phyloP scores from a whole-genome alignment of 2,888 invertebrate genomes.

The Atethmia centrago region DNA sequence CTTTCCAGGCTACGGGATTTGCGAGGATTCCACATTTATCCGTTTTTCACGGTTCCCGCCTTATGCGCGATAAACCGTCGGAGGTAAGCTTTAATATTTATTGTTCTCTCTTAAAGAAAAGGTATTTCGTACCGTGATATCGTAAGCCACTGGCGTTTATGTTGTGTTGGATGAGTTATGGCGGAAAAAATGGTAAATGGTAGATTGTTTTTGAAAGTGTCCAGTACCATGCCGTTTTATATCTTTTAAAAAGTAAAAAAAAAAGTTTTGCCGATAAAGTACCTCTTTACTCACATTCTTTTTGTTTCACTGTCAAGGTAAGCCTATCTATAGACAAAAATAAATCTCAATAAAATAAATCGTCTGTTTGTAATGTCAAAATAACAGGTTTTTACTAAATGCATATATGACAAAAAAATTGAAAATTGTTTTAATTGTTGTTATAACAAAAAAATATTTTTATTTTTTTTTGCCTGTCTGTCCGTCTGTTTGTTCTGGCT shows the following conservation, averaged over 20 bases:
- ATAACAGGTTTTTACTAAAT: no score
- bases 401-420: no score
- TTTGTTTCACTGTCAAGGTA: background rate
- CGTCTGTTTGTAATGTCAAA: no score
- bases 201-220: background rate
- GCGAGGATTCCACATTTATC: conserved; percentile 81
- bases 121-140: conserved; percentile 66
- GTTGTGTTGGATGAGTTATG: conserved; percentile 24
- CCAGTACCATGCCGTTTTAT: no score
- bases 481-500: no score
- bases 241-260: background rate
- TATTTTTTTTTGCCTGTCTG: no score
- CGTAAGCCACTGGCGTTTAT: conserved; percentile 52
- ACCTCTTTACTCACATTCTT: background rate
- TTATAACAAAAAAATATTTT: no score
- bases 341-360: no score
- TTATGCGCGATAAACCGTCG: conserved; percentile 80
- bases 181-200: background rate
- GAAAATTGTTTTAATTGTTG: no score
- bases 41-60: conserved; percentile 83
- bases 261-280: background rate
- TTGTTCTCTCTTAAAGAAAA: conserved; percentile 77
- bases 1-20: conserved; percentile 80
- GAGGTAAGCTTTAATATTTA: conserved; percentile 86
- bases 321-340: background rate